phyloP scores from a whole-genome alignment of 2,113 vertebrate genomes.

The Hippocampus mohnikei region DNA sequence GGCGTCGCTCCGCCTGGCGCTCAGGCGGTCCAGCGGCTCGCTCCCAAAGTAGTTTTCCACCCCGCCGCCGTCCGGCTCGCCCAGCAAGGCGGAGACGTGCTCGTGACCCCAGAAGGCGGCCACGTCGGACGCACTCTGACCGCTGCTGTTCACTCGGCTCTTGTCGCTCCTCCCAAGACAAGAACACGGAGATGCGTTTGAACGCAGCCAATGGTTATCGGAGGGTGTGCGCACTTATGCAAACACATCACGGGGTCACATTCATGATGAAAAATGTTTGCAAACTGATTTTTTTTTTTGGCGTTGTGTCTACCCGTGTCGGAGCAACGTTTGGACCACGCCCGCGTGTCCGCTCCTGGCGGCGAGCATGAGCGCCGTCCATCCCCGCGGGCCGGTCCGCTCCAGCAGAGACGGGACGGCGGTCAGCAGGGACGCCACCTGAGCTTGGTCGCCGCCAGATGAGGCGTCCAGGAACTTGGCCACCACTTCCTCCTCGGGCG shows the following conservation, averaged over 20 bases:
- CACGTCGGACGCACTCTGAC: slow-evolving; percentile 85
- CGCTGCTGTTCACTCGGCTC: slow-evolving; percentile 76
- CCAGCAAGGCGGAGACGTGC: slow-evolving; percentile 78
- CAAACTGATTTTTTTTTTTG: neutral
- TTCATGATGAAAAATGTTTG: too few relatives aligned
- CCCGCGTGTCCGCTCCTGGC: slow-evolving; percentile 82
- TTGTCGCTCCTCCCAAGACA: slow-evolving; percentile 79
- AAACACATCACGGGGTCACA: too few relatives aligned
- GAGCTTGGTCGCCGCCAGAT: slow-evolving; percentile 75
- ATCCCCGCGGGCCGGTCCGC: slow-evolving; percentile 74
- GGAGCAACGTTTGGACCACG: slow-evolving; percentile 74
- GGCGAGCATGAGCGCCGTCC: slow-evolving; percentile 90
- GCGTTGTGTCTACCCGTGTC: slow-evolving; percentile 74
- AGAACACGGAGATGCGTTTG: neutral
- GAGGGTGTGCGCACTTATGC: neutral
- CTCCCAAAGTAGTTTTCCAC: slow-evolving; percentile 83
- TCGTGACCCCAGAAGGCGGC: slow-evolving; percentile 92
- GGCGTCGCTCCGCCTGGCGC: slow-evolving; percentile 79
- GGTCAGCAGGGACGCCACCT: slow-evolving; percentile 69
- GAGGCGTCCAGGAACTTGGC: slow-evolving; percentile 75
- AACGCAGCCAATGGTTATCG: neutral
- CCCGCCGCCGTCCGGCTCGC: slow-evolving; percentile 39
- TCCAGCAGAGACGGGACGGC: slow-evolving; percentile 74
- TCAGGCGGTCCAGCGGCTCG: slow-evolving; percentile 82
- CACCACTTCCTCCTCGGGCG: slow-evolving; percentile 65